These are phyloP conservation scores for Hylaeus volcanicus DNA, from an alignment of 1,140 invertebrate species.

Conservation along the genomic window DNA sequence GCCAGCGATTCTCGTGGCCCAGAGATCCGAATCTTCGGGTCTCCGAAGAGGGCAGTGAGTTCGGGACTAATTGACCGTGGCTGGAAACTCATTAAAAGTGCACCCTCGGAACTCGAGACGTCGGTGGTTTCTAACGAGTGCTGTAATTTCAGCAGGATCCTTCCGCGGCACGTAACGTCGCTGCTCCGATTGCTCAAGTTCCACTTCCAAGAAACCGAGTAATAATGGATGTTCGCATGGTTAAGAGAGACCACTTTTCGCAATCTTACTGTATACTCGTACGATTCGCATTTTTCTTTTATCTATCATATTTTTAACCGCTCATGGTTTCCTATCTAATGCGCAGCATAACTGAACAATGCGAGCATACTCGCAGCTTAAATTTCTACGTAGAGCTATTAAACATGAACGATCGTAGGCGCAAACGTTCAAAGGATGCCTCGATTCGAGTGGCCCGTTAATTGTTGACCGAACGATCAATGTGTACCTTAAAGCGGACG, in stretches of 20 bases:
- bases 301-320: too few relatives aligned
- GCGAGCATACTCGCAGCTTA: too few relatives aligned
- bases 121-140: slow-evolving; percentile 69
- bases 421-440: too few relatives aligned
- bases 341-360: too few relatives aligned
- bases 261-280: too few relatives aligned
- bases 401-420: too few relatives aligned
- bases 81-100: slow-evolving; percentile 73
- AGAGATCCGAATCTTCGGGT: slow-evolving; percentile 47
- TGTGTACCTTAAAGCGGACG: too few relatives aligned
- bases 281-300: too few relatives aligned
- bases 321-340: too few relatives aligned
- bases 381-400: too few relatives aligned
- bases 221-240: slow-evolving; percentile 7
- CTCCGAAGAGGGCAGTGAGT: slow-evolving; percentile 36
- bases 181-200: slow-evolving; percentile 33
- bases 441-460: too few relatives aligned
- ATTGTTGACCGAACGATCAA: too few relatives aligned
- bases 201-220: slow-evolving; percentile 38
- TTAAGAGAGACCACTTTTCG: not conserved
- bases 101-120: slow-evolving; percentile 68
- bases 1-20: slow-evolving; percentile 10
- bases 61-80: slow-evolving; percentile 72
- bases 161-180: slow-evolving; percentile 62
- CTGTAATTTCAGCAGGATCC: slow-evolving; percentile 71